Base-by-base conservation (phyloP, 2,797 vertebrate species). In the Ibycter americanus region DNA sequence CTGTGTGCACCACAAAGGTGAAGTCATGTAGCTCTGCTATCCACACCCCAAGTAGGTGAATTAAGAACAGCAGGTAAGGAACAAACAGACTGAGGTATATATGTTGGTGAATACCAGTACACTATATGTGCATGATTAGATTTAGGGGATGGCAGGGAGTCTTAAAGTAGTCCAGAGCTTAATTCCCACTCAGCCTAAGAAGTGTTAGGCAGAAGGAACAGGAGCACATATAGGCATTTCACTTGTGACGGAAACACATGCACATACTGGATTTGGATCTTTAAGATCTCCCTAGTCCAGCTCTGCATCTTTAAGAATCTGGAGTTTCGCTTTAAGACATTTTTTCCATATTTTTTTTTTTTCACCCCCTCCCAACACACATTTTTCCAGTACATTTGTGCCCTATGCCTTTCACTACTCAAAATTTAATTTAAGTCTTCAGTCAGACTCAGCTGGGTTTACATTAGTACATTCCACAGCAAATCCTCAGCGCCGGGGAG, bases 91-190 rank as follows among this genome's bases (percentile, higher is more conserved):
- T 5, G 22, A 51, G 23, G 10, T 40, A 19, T 4, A 3, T 8
- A 4, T 18, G 15, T 9, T 49, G 29, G 16, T 36, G 55, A 71
- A 70, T 6, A 19, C 38, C n/a, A 34, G 8, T 3, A 44, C 9
- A 27, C 8, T 32, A 2, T 2, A 4, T 2, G 12, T 8, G 4
- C 17, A 6, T 4, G 5, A 18, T 20, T 29, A 58, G 5, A 29
- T 66, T 54, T 59, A 31, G 40, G 38, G 61, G 40, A 49, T 13
- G 17, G 7, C 54, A 68, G 29, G 8, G 55, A 58, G 12, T 12
- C 25, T 38, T n/a, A 10, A 29, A 29, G 15, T 3, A 14, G 20
- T 20, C 72, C 51, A 6, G 38, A 86, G 19, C 13, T 90, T 38
- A 51, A 68, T 63, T 13, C 9, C 40, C 18, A 13, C 56, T 72